Conservation (phyloP, 2,888 invertebrate species). For the Caradrina kadenii region DNA sequence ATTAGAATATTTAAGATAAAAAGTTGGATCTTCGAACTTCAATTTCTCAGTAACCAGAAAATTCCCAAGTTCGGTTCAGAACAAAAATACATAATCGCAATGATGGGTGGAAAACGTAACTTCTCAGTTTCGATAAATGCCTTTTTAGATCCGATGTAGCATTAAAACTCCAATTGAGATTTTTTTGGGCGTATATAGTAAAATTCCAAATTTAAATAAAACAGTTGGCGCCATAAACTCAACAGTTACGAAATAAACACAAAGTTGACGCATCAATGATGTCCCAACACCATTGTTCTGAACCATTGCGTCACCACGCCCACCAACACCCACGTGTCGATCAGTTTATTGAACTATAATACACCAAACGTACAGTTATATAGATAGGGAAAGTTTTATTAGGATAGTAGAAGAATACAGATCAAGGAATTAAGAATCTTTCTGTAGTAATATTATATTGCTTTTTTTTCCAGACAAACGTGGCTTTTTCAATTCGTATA, state of each 20-base stretch:
- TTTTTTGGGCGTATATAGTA: neutral
- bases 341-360: conserved; percentile 30
- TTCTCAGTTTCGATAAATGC: too few species aligned
- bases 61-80: too few species aligned
- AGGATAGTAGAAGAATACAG: conserved; percentile 13
- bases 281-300: conserved; percentile 54
- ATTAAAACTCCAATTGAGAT: neutral
- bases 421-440: conserved; percentile 16
- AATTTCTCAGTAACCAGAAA: too few species aligned
- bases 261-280: conserved; percentile 48
- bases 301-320: conserved; percentile 50
- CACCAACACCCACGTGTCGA: conserved; percentile 53
- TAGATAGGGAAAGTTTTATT: conserved; percentile 47
- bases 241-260: conserved; percentile 2
- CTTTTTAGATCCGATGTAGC: too few species aligned
- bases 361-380: conserved; percentile 2
- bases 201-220: neutral
- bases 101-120: too few species aligned
- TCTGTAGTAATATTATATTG: too few species aligned
- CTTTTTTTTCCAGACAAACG: too few species aligned
- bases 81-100: too few species aligned
- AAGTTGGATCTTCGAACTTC: too few species aligned
- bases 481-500: too few species aligned
- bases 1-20: too few species aligned
- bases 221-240: conserved; percentile 22